Evolutionary conservation across 2,888 invertebrate genomes (phyloP).

Genomic region (Heteromyza rotundicornis): DNA sequence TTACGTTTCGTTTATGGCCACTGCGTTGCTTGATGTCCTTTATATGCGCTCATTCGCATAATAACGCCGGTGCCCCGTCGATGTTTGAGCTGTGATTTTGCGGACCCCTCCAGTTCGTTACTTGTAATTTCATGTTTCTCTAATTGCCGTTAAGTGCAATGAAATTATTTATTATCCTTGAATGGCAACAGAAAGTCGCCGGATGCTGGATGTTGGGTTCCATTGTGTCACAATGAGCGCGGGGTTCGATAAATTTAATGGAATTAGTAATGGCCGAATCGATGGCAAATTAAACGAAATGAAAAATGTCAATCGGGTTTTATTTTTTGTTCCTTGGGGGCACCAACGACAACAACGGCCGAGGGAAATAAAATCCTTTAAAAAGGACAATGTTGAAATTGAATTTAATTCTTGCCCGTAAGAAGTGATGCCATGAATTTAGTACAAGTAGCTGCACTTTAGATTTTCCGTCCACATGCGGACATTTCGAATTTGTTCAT

Average conservation of each 20-base stretch:
- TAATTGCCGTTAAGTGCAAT: constrained; percentile 54
- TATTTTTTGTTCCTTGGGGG: not conserved
- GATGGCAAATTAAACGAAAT: not conserved
- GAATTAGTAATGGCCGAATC: not conserved
- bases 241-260: not conserved
- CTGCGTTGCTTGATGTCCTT: constrained; percentile 1
- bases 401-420: not conserved
- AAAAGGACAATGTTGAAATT: not conserved
- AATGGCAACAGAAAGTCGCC: constrained; percentile 1
- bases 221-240: not conserved
- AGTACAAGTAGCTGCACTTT: constrained; percentile 1
- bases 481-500: not conserved
- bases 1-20: not conserved
- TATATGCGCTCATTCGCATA: not conserved
- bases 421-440: constrained; percentile 1
- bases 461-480: not conserved
- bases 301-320: constrained; percentile 2
- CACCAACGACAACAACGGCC: not conserved
- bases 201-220: not conserved
- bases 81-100: constrained; percentile 21
- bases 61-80: constrained; percentile 16
- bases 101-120: constrained; percentile 10
- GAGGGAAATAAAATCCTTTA: too few relatives aligned
- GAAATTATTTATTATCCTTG: constrained; percentile 30
- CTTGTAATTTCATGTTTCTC: constrained; percentile 24